Conservation (phyloP, 2,113 vertebrate genomes). For the Rhabdornis inornatus region DNA sequence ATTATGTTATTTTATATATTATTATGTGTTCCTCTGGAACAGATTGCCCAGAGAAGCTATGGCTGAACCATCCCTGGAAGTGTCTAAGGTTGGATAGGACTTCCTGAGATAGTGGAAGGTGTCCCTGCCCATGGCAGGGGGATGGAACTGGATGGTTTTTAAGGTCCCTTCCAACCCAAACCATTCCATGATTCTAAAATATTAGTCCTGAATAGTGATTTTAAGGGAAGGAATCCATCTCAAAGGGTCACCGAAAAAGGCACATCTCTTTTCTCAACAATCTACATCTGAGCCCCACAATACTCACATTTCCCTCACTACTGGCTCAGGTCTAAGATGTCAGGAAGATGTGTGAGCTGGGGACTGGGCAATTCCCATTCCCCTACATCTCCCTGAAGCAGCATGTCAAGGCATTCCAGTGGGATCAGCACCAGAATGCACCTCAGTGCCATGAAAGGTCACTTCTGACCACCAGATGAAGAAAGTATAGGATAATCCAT, state of each 20-base stretch:
- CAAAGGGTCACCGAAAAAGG: neutral
- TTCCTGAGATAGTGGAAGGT: neutral
- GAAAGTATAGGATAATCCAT: neutral
- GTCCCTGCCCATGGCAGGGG: neutral
- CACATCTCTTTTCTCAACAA: neutral
- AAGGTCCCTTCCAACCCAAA: neutral
- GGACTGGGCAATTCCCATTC: neutral
- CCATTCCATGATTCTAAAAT: neutral
- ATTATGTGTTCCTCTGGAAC: neutral
- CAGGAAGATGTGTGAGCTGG: neutral
- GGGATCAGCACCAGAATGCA: neutral
- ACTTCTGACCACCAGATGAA: neutral
- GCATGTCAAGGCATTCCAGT: neutral
- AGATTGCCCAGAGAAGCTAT: neutral
- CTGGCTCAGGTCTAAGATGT: neutral
- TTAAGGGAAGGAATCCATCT: neutral
- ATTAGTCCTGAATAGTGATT: neutral
- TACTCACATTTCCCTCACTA: neutral
- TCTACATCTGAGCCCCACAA: neutral
- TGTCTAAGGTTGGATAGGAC: rapidly evolving
- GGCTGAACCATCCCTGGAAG: neutral
- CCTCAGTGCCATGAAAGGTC: neutral
- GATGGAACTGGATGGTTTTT: neutral
- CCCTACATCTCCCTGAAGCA: neutral
- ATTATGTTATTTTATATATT: too few relatives aligned